These are phyloP conservation scores for Stratiomys singularior DNA, from an alignment of 2,888 invertebrate genomes.

Conservation along the genomic window DNA sequence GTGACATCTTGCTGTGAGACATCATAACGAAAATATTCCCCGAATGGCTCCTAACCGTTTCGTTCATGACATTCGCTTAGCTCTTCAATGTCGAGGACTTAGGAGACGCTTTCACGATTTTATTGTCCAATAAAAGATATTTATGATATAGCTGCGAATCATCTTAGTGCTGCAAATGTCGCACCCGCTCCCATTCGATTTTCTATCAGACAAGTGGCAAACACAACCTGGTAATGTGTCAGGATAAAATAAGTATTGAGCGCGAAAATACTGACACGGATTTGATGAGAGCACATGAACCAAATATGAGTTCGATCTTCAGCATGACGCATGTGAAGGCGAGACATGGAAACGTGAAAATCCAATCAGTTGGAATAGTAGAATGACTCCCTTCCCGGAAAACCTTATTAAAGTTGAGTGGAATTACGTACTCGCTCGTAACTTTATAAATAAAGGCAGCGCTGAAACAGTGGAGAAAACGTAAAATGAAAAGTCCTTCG, in stretches of 20 bases:
- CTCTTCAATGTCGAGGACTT: conserved; percentile 13
- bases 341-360: not conserved
- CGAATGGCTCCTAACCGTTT: not conserved
- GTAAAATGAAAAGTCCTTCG: too few species aligned
- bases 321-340: not conserved
- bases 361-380: not conserved
- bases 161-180: conserved; percentile 29
- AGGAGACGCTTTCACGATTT: conserved; percentile 5
- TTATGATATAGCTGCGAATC: conserved; percentile 34
- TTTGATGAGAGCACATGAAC: not conserved
- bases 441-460: too few species aligned
- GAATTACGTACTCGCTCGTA: too few species aligned
- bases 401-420: too few species aligned
- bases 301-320: not conserved
- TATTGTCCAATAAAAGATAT: conserved; percentile 38
- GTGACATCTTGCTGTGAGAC: conserved; percentile 17
- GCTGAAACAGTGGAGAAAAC: too few species aligned
- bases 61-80: not conserved
- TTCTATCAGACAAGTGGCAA: not conserved
- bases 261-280: not conserved
- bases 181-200: not conserved
- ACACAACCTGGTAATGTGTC: not conserved
- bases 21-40: conserved; percentile 15
- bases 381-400: not conserved
- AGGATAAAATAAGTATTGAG: not conserved